These are phyloP conservation scores for Drosophila flavopinicola DNA, from an alignment of 2,888 invertebrate genomes.

Conservation along the genomic window DNA sequence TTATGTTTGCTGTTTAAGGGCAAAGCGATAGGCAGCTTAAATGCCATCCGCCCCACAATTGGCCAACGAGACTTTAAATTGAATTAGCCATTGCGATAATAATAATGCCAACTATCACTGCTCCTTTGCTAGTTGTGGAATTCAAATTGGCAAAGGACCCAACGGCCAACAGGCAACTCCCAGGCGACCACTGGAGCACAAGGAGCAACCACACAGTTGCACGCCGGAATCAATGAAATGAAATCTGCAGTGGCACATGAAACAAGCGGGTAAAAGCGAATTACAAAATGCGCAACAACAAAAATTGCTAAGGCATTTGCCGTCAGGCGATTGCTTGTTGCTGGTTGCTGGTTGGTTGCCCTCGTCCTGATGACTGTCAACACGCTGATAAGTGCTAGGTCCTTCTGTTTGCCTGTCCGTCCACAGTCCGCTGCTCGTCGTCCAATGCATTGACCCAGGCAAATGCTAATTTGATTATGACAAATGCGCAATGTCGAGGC, in stretches of 20 bases:
- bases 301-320: slow-evolving; percentile 39
- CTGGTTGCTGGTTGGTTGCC: slow-evolving; percentile 25
- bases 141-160: slow-evolving; percentile 6
- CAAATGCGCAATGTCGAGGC: slow-evolving; percentile 55
- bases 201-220: slow-evolving; percentile 1
- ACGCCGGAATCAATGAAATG: slow-evolving; percentile 39
- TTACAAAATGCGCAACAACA: slow-evolving; percentile 52
- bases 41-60: slow-evolving; percentile 3
- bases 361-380: slow-evolving; percentile 51
- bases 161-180: slow-evolving; percentile 1
- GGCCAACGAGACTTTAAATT: slow-evolving; percentile 30
- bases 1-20: slow-evolving; percentile 40
- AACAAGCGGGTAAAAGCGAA: slow-evolving; percentile 50
- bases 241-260: slow-evolving; percentile 48
- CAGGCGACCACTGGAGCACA: neutral
- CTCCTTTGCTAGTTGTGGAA: slow-evolving; percentile 15
- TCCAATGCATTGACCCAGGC: slow-evolving; percentile 50
- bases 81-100: slow-evolving; percentile 51
- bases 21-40: slow-evolving; percentile 23
- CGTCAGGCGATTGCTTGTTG: slow-evolving; percentile 13
- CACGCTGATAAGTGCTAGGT: slow-evolving; percentile 61
- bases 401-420: slow-evolving; percentile 17
- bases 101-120: slow-evolving; percentile 14
- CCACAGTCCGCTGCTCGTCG: slow-evolving; percentile 12
- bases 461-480: slow-evolving; percentile 73